Evolutionary conservation across 2,113 vertebrate genomes (phyloP).

Genomic region (Hyla sarda): DNA sequence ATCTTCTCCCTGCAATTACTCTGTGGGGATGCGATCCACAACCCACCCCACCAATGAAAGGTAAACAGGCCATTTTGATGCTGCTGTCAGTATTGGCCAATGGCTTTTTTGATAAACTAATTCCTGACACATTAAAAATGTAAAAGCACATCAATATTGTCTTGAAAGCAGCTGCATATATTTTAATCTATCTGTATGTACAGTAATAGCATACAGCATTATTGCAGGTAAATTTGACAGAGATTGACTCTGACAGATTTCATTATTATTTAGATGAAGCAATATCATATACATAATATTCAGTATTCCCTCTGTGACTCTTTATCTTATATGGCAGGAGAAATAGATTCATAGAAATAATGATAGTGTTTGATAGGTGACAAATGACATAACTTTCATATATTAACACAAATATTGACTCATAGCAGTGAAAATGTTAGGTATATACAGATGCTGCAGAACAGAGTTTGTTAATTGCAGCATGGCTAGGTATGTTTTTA

Average conservation of each 20-base stretch:
- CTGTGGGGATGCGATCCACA: too few relatives aligned
- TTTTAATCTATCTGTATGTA: neutral
- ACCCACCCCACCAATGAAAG: too few relatives aligned
- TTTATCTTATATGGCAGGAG: neutral
- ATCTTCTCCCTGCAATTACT: too few relatives aligned
- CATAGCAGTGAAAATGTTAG: too few relatives aligned
- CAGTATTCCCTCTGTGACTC: neutral
- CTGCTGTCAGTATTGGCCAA: too few relatives aligned
- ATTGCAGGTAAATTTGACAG: neutral
- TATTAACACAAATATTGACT: neutral
- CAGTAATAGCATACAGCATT: neutral
- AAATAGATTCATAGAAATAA: neutral
- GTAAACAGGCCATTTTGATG: too few relatives aligned
- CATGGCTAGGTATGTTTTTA: too few relatives aligned
- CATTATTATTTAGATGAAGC: constrained; percentile 9
- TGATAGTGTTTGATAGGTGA: neutral
- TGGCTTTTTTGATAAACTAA: too few relatives aligned
- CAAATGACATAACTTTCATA: neutral
- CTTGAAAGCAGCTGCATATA: neutral
- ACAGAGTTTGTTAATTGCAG: too few relatives aligned
- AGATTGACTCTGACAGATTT: neutral
- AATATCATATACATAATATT: constrained; percentile 7
- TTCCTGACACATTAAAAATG: too few relatives aligned
- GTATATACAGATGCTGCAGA: too few relatives aligned
- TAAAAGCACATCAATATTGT: neutral